These are phyloP conservation scores for Geotrypetes seraphini DNA, from an alignment of 2,797 vertebrate genomes.

Conservation along the genomic window DNA sequence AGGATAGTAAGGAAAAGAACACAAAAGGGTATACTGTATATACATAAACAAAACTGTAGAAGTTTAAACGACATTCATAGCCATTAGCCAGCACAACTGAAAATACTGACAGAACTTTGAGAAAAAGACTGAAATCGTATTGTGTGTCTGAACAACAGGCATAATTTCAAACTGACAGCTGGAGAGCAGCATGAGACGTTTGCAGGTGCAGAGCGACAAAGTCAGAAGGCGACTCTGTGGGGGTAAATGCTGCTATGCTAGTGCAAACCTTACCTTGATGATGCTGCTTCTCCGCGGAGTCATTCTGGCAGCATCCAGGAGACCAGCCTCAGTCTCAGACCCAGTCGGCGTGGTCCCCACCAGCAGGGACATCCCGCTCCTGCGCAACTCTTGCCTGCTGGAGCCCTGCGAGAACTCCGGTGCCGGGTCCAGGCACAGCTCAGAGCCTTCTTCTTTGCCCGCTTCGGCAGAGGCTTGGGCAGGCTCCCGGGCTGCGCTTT, in stretches of 20 bases:
- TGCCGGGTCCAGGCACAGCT: slow-evolving; percentile 10
- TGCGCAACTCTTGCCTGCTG: slow-evolving; percentile 35
- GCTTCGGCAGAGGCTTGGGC: slow-evolving; percentile 12
- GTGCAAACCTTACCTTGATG: slow-evolving; percentile 49
- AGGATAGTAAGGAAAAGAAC: too few species aligned
- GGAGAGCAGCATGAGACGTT: not conserved
- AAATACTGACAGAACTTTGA: not conserved
- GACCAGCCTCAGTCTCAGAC: slow-evolving; percentile 30
- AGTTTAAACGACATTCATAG: too few species aligned
- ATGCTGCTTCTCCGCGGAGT: slow-evolving; percentile 62
- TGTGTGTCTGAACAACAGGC: too few species aligned
- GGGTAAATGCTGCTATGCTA: not conserved
- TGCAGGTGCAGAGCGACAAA: too few species aligned
- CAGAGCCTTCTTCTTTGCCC: slow-evolving; percentile 30
- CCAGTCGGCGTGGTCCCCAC: slow-evolving; percentile 14
- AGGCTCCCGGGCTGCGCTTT: slow-evolving; percentile 25
- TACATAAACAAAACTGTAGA: too few species aligned
- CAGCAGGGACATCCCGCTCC: slow-evolving; percentile 35
- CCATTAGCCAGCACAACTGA: too few species aligned
- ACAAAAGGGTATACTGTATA: too few species aligned
- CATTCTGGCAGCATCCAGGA: slow-evolving; percentile 54
- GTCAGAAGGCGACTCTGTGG: too few species aligned
- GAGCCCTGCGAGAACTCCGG: slow-evolving; percentile 7
- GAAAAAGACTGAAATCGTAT: too few species aligned
- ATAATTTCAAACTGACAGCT: not conserved